Evolutionary conservation across 1,140 invertebrate species (phyloP).

Genomic region (Aphelinus atriplicis): DNA sequence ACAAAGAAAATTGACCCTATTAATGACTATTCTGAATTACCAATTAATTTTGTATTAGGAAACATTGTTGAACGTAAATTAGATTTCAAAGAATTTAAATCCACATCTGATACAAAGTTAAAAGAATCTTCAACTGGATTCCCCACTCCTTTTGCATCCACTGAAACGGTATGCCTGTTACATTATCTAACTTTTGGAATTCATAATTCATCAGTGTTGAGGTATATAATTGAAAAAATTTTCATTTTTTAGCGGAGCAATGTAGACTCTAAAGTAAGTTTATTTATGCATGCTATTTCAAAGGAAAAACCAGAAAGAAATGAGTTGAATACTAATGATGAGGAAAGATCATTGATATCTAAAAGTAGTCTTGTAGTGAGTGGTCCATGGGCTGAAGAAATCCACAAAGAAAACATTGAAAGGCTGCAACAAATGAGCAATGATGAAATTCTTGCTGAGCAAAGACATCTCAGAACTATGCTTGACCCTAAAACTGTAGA

Average conservation of each 20-base stretch:
- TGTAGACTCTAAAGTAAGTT: conserved; percentile 41
- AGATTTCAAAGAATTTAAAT: conserved; percentile 45
- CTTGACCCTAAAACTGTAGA: conserved; percentile 75
- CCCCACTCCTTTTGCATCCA: conserved; percentile 51
- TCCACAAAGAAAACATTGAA: conserved; percentile 80
- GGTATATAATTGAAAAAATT: conserved; percentile 12
- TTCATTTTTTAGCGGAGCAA: conserved; percentile 37
- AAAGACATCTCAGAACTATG: conserved; percentile 71
- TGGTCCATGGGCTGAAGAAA: conserved; percentile 59
- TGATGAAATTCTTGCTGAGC: conserved; percentile 81
- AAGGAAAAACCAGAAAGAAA: conserved; percentile 16
- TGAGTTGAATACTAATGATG: not conserved
- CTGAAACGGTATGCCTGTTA: conserved; percentile 21
- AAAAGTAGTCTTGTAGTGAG: conserved; percentile 39
- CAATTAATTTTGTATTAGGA: conserved; percentile 66
- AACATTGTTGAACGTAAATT: conserved; percentile 71
- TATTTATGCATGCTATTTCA: conserved; percentile 49
- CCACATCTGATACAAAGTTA: conserved; percentile 25
- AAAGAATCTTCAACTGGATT: conserved; percentile 45
- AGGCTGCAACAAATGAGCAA: conserved; percentile 75
- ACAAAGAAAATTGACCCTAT: conserved; percentile 60
- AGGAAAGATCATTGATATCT: not conserved
- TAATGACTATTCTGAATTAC: conserved; percentile 63
- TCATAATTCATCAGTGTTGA: conserved; percentile 16
- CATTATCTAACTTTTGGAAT: not conserved